Conservation (phyloP, 1,140 invertebrate genomes). For the Acromyrmex heyeri region DNA sequence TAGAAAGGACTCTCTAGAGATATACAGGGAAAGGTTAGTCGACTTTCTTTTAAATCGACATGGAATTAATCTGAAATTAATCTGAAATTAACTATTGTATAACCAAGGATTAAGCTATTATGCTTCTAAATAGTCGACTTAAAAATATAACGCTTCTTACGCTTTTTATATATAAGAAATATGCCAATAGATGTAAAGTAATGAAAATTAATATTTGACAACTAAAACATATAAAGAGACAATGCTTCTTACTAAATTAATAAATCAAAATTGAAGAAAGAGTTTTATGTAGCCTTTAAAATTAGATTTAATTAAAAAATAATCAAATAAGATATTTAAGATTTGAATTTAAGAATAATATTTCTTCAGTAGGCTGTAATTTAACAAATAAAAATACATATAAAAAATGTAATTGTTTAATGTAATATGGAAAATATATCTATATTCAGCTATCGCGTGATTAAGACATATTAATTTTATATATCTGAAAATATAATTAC, state of each 20-base stretch:
- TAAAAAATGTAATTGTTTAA: background rate
- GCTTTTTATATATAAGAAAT: background rate
- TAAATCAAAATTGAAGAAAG: background rate
- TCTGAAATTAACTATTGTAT: conserved; percentile 54
- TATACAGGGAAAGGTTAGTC: background rate
- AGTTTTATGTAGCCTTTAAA: background rate
- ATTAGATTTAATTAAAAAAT: background rate
- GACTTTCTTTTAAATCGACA: background rate
- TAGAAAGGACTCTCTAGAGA: conserved; percentile 43
- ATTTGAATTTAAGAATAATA: background rate
- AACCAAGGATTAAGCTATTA: conserved; percentile 48
- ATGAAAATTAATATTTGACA: background rate
- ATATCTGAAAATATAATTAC: background rate
- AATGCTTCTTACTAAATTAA: background rate
- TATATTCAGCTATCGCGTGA: background rate
- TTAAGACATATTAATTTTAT: background rate
- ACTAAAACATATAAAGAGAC: background rate
- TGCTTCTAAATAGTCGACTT: conserved; percentile 1
- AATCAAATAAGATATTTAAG: background rate
- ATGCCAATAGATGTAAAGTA: background rate
- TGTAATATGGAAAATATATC: background rate
- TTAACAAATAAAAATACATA: background rate
- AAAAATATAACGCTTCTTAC: background rate
- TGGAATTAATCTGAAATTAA: conserved; percentile 49
- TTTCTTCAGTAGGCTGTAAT: background rate